Base-by-base conservation (phyloP, 1,140 invertebrate genomes). In the Magallana angulata region DNA sequence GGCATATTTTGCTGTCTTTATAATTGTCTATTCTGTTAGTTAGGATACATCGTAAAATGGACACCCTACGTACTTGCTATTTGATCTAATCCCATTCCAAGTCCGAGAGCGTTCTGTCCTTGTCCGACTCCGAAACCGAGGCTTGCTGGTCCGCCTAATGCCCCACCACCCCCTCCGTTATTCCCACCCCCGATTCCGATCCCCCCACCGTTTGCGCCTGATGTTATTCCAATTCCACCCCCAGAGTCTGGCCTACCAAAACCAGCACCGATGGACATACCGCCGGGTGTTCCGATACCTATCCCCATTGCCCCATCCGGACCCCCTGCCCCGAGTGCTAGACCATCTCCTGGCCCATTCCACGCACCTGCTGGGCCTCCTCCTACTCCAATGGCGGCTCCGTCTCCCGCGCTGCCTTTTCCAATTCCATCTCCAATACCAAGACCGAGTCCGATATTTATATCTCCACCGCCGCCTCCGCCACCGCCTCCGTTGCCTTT, bases 1-100 rank as follows among this genome's bases (percentile, higher is more conserved):
- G 9, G 7, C 30, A 76, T 14, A 18, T 76, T 30, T 76, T 76
- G 68, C 68, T 76, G 68, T 76, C 36, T 64, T 64, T 76, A 11
- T 30, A 4, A 30, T 30, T 18, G 18, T 24, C 7, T 76, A 11
- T 11, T 30, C 24, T 76, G 68, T 76, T 76, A 76, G 68, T 76
- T 36, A 11, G 12, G 12, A 30, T 30, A 30, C 68, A 76, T 76
- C 68, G 24, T 30, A 30, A 30, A 11, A 12, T 24, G 8, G 11
- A 11, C 24, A 30, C 24, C 36, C 16, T 57, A 82, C 81, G 14
- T 82, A 82, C 81, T 82, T 57, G 48, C 56, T 11, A 82, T 57
- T 57, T 57, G 56, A 82, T 82, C 81, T 82, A 82, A 58, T 57
- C 81, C 81, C 81, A 82, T 82, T 82, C 81, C 81, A 58, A 82